These are phyloP conservation scores for Rhagophthalmus giganteus DNA, from an alignment of 2,888 invertebrate genomes.

Conservation along the genomic window DNA sequence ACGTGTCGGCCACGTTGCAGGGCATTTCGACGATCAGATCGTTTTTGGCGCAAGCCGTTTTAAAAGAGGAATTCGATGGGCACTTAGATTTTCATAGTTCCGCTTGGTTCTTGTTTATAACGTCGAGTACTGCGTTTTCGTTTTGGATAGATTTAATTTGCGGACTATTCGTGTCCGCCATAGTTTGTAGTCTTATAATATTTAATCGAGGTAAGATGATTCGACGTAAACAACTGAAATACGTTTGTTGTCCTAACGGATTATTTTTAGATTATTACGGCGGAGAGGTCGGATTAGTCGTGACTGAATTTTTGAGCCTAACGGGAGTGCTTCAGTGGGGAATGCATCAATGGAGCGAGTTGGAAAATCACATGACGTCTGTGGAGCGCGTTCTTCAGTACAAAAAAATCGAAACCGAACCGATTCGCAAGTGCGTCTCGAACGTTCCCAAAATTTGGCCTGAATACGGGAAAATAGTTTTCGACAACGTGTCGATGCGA, in stretches of 20 bases:
- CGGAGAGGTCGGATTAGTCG: conserved; percentile 20
- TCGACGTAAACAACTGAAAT: not conserved
- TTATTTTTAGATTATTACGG: conserved; percentile 11
- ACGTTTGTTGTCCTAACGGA: not conserved
- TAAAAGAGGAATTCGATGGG: conserved; percentile 62
- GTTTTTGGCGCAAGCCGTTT: conserved; percentile 62
- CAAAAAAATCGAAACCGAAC: conserved; percentile 9
- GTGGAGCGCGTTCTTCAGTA: conserved; percentile 60
- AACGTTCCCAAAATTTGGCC: conserved; percentile 66
- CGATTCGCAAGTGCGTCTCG: not conserved
- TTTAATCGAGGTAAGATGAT: conserved; percentile 30
- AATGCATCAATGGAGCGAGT: conserved; percentile 59
- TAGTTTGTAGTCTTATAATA: conserved; percentile 50
- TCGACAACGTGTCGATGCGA: conserved; percentile 69
- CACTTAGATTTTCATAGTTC: conserved; percentile 67
- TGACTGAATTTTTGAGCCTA: conserved; percentile 32
- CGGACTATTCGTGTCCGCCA: conserved; percentile 63
- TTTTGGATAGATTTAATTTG: conserved; percentile 68
- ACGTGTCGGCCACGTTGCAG: conserved; percentile 70
- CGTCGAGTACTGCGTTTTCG: conserved; percentile 55
- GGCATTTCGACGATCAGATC: conserved; percentile 69
- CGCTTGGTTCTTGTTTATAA: conserved; percentile 66
- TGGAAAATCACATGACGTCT: conserved; percentile 78
- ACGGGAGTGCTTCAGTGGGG: conserved; percentile 75
- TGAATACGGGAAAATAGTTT: conserved; percentile 67